Evolutionary conservation across 2,113 vertebrate genomes (phyloP), one percentile per base, ranked within the genome.

Genomic region (Mobula birostris): DNA sequence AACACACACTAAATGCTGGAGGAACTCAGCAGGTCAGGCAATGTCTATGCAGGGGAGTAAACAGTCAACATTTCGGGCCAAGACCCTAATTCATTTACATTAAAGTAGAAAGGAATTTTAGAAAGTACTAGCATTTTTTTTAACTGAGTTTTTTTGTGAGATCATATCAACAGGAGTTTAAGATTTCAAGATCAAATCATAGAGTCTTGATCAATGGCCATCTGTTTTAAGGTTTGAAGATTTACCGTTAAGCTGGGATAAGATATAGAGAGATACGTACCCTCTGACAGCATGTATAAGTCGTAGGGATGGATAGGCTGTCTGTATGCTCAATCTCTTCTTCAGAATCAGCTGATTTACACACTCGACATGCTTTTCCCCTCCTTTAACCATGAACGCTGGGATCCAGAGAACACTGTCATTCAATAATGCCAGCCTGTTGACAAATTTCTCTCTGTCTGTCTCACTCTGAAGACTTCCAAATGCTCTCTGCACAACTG

Each of bases 351-450:
- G 96, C 77, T 97, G 96, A 94, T 98, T 98, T 96, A 98, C 98
- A 95, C 96, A 97, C 77, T 98, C 97, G 95, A 98, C 97, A 82
- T 98, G 97, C 95, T 97, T 98, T 96, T 98, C 98, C 95, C 98
- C 97, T 15, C 98, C 97, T 97, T 98, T 98, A 95, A 98, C 98
- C 98, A 98, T 98, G 97, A 98, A 98, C 94, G 98, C 98, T 85
- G 98, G 98, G 94, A 98, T 98, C 98, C 98, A 98, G 95, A 98
- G 97, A 94, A 98, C 97, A 96, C 98, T 98, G 96, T 98, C 97
- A 96, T 98, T 98, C 96, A 98, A 97, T 97, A 97, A 96, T 76
- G 96, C 97, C 74, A 98, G 97, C 95, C 98, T 97, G 95, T 74
- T 97, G 94, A 98, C 97, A 96, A 98, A 98, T 96, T 96, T 97